Percentiles rank a stretch among this genome's conserved stretches.
Conservation (phyloP, 2,888 invertebrate genomes). For the Folsomia manolachei region DNA sequence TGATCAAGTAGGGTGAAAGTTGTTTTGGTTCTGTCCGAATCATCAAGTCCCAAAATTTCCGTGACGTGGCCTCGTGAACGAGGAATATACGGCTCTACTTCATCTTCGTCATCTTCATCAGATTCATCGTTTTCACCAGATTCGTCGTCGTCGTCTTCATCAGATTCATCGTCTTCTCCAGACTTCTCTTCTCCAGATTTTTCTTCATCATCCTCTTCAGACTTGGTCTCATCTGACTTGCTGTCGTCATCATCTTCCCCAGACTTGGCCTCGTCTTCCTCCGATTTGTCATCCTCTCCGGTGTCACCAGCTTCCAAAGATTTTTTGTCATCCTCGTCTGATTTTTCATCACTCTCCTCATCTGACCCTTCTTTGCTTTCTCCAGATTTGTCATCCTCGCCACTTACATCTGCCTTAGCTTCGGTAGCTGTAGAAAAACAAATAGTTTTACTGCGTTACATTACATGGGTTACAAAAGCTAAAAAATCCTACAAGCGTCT, state of each 20-base stretch:
- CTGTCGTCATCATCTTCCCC: conserved; percentile 11
- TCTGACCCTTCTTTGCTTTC: conserved; percentile 32
- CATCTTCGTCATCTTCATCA: conserved; percentile 22
- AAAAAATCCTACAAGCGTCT: conserved; percentile 32
- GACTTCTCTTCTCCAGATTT: conserved; percentile 21
- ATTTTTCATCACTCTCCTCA: neutral
- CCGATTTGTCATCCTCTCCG: conserved; percentile 31
- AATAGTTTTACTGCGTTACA: neutral
- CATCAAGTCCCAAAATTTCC: conserved; percentile 72
- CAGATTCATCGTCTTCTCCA: conserved; percentile 26
- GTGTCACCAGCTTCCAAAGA: neutral
- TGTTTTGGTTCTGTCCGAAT: conserved; percentile 66
- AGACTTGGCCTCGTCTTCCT: conserved; percentile 26
- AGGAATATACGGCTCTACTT: conserved; percentile 61
- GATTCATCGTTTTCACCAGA: conserved; percentile 20
- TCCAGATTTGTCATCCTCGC: conserved; percentile 30
- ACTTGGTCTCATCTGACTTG: conserved; percentile 20
- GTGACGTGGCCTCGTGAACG: conserved; percentile 76
- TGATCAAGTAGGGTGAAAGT: conserved; percentile 69
- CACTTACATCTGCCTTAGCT: conserved; percentile 36
- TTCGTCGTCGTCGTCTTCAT: conserved; percentile 30
- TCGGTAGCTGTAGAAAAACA: conserved; percentile 23
- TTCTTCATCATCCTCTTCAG: conserved; percentile 22
- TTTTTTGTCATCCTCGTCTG: conserved; percentile 10
- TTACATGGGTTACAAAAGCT: neutral